Base-by-base conservation (phyloP, 2,113 vertebrate species). In the Arizona elegans region DNA sequence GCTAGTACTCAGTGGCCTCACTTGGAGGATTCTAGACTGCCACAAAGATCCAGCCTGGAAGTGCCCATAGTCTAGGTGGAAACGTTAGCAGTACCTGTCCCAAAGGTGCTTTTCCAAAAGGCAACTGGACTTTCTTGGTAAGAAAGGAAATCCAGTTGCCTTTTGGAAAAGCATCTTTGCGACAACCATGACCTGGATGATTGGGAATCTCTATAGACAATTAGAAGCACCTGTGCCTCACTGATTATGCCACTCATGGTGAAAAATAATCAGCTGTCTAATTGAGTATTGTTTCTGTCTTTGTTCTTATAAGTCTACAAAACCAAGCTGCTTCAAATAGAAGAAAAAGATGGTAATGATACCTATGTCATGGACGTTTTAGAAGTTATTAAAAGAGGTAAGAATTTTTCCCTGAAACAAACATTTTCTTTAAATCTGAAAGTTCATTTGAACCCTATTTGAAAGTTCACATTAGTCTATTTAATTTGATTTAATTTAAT, bases 341-440 rank as follows among this genome's bases (percentile, higher is more conserved):
- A 95, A n/a, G 90, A 91, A 56, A 91, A 88, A 0, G 70, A 94
- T 0, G 95, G 92, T 55, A 96, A 97, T 6, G 96, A 97, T 1
- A 94, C 94, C 15, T 97, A 97, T 88, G 5, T 75, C 0, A 97
- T 98, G 95, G 50, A 62, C 17, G 92, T 98, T 2, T 47, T 95
- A 52, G 92, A 94, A 24, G 47, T 97, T 81, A 96, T 98, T 95
- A 98, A 98, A 91, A 93, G 94, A 94, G 97, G 97, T 98, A 90
- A 85, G 94, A 50, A 23, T 47, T 50, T 56, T 3, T 0, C 53
- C 38, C 33, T 81, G 26, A 56, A 47, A 10, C 15, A 70, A 29
- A 33, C 7, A 10, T 43, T 88, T 38, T 17, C 3, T 56, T 56
- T 56, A 56, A 91, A 56, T 23, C 65, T 75, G 65, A 75, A 33